Evolutionary conservation across 2,888 invertebrate genomes (phyloP), one percentile per base, ranked within the genome.

Genomic region (Pinctada fucata): DNA sequence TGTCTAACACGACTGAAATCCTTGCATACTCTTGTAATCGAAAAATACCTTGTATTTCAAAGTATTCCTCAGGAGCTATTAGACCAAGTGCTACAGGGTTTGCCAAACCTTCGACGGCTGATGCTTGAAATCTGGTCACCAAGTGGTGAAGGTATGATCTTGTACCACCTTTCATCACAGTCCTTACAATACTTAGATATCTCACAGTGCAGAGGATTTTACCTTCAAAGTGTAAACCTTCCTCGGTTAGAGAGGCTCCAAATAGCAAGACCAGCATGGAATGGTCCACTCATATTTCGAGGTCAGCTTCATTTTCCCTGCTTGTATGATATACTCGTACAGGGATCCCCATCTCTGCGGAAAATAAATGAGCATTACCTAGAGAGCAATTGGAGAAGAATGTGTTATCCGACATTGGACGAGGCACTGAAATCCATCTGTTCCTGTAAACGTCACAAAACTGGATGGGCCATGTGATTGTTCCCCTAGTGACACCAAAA

Each of bases 111-210:
- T 31, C 81, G 87, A 49, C 84, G 85, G 52, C 85, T 91, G 49
- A 86, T 91, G 83, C 79, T 91, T 50, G 91, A 92, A 82, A 91
- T 92, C 3, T 91, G 91, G 91, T 89, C 90, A 10, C 91, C 91
- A 10, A 90, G 89, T 76, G 90, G 89, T 3, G 82, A 84, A 16
- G 90, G 90, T 8, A 84, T 91, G 70, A 81, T 86, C 45, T 83
- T 88, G 45, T 91, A 89, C 84, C 73, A 82, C 5, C 79, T 92
- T 48, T 75, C 81, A 48, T 90, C 91, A 10, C 80, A 82, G 45
- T 88, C 88, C 10, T 75, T 92, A n/a, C 85, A 87, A 69, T 88
- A 89, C 76, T 84, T 92, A 47, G 92, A 92, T 79, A 86, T 92
- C 4, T 91, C 91, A 6, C 90, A 90, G 80, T 91, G 92, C 79